These are phyloP conservation scores for Epistrophella euchroma DNA, from an alignment of 2,888 invertebrate genomes.

Conservation along the genomic window DNA sequence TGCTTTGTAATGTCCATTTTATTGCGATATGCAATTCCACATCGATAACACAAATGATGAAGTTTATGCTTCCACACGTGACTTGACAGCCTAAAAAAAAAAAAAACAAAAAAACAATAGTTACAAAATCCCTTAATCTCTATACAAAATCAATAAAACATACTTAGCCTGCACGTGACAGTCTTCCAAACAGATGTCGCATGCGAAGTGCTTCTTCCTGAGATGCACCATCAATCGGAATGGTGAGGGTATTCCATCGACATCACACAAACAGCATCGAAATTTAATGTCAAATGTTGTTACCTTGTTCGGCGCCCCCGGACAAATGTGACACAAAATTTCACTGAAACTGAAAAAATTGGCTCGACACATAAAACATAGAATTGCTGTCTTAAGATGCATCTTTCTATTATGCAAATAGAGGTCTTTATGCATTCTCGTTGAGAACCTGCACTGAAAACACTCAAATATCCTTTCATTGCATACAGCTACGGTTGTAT, in stretches of 20 bases:
- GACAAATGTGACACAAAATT: constrained; percentile 93
- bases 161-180: constrained; percentile 88
- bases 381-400: constrained; percentile 92
- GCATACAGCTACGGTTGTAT: constrained; percentile 80
- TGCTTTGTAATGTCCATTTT: constrained; percentile 95
- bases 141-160: constrained; percentile 20
- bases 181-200: constrained; percentile 93
- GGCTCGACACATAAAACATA: constrained; percentile 94
- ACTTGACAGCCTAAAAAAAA: constrained; percentile 87
- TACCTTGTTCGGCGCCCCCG: constrained; percentile 86
- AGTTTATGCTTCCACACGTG: constrained; percentile 96
- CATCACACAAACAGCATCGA: constrained; percentile 92
- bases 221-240: constrained; percentile 95
- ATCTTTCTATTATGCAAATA: constrained; percentile 94
- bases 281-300: constrained; percentile 87
- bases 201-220: constrained; percentile 92
- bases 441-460: constrained; percentile 92
- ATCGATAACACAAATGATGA: constrained; percentile 93
- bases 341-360: constrained; percentile 95
- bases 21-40: constrained; percentile 94
- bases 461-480: constrained; percentile 91
- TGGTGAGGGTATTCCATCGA: constrained; percentile 91
- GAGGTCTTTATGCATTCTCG: constrained; percentile 92
- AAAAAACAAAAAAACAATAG: background rate
- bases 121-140: background rate